phyloP scores from a whole-genome alignment of 2,113 vertebrate species.

The Carollia perspicillata region DNA sequence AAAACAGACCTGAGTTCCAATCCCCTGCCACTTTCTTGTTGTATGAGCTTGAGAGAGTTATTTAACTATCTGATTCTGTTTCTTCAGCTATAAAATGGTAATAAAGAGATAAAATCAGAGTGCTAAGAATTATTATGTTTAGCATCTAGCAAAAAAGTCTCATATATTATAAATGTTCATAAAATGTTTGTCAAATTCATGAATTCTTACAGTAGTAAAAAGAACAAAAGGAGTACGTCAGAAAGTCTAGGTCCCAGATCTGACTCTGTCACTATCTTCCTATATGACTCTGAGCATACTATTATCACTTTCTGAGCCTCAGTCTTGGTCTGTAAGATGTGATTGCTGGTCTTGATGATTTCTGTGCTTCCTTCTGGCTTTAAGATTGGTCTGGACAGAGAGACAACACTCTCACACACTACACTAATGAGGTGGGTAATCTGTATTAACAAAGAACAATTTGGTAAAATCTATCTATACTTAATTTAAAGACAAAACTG shows the following conservation, averaged over 20 bases:
- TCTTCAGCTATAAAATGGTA: not conserved
- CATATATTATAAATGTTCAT: not conserved
- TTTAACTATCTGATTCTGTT: not conserved
- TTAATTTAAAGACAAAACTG: slow-evolving; percentile 9
- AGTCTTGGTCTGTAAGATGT: not conserved
- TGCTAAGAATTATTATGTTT: not conserved
- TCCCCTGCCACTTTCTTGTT: not conserved
- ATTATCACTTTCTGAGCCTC: not conserved
- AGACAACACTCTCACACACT: not conserved
- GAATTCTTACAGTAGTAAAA: not conserved
- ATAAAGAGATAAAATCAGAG: slow-evolving; percentile 1
- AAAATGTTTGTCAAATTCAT: not conserved
- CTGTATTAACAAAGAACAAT: not conserved
- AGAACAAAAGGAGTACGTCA: not conserved
- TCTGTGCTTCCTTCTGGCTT: not conserved
- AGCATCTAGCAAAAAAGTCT: not conserved
- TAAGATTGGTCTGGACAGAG: not conserved
- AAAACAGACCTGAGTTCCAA: not conserved
- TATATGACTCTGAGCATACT: not conserved
- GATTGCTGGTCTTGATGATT: not conserved
- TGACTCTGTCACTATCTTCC: not conserved
- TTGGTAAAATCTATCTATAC: not conserved
- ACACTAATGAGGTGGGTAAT: not conserved
- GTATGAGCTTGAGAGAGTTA: not conserved
- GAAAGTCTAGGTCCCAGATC: not conserved